Evolutionary conservation across 64 coral and sea anemone species (phyloP).

Genomic region (Stichodactyla helianthus): DNA sequence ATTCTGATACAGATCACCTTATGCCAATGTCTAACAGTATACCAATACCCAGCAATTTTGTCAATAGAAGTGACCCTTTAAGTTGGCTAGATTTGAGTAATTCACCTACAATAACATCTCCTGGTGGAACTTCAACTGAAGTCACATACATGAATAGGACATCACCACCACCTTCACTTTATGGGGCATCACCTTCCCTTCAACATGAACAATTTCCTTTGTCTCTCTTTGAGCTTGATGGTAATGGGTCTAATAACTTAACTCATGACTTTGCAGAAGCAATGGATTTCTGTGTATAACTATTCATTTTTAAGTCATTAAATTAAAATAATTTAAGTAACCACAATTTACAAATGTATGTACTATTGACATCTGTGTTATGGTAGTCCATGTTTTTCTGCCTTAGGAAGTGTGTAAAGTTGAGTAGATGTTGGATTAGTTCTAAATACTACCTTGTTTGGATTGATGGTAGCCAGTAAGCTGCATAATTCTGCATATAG

Average conservation of each 20-base stretch:
- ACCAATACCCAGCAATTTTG: constrained; percentile 39
- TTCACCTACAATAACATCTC: constrained; percentile 22
- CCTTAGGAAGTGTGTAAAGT: too few species aligned
- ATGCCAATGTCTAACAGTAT: constrained; percentile 32
- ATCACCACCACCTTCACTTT: constrained; percentile 38
- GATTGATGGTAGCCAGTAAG: too few species aligned
- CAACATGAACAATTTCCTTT: constrained; percentile 35
- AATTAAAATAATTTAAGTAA: neutral
- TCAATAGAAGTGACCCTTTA: constrained; percentile 30
- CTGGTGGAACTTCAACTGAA: constrained; percentile 24
- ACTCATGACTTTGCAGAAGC: constrained; percentile 52
- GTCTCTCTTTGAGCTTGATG: constrained; percentile 56
- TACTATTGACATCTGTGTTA: neutral
- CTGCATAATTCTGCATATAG: too few species aligned
- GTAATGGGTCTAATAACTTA: constrained; percentile 20
- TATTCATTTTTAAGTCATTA: neutral
- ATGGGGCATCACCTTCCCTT: constrained; percentile 30
- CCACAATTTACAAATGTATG: neutral
- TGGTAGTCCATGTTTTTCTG: too few species aligned
- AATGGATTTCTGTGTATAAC: constrained; percentile 62
- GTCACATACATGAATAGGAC: constrained; percentile 32
- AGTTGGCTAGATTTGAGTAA: constrained; percentile 57
- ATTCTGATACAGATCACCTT: constrained; percentile 27
- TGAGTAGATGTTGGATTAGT: too few species aligned
- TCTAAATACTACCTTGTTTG: too few species aligned